Evolutionary conservation across 2,888 invertebrate genomes (phyloP).

Genomic region (Brachylomia viminalis): DNA sequence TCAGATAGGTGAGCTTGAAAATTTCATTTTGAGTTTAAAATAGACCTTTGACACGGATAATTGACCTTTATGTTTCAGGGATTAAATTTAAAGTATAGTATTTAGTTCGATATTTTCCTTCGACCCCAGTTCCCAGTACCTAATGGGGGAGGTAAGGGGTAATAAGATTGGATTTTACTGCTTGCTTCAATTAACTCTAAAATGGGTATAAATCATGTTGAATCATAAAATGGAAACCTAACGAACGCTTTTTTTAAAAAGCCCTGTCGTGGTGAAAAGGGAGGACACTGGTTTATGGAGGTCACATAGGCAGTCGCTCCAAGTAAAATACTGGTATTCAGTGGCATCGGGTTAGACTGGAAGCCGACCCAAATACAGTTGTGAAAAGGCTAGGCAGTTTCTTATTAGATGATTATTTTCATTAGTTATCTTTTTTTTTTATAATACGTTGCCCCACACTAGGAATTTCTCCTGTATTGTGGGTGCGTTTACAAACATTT

Average conservation of each 20-base stretch:
- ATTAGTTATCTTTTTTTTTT: neutral
- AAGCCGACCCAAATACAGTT: neutral
- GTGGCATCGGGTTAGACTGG: neutral
- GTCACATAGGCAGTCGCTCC: too few relatives aligned
- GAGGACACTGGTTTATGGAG: neutral
- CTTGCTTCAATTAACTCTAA: too few relatives aligned
- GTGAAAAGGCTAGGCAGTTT: too few relatives aligned
- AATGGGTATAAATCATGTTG: too few relatives aligned
- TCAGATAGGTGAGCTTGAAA: constrained; percentile 22
- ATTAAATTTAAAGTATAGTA: neutral
- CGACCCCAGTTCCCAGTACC: neutral
- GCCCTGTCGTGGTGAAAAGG: too few relatives aligned
- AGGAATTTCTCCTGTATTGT: too few relatives aligned
- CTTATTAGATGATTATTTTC: neutral
- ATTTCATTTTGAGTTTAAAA: constrained; percentile 26
- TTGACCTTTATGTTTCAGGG: neutral
- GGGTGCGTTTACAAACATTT: too few relatives aligned
- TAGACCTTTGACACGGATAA: constrained; percentile 13
- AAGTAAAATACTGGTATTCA: neutral
- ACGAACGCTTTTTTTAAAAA: too few relatives aligned
- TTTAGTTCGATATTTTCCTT: neutral
- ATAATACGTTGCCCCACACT: too few relatives aligned
- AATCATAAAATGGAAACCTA: too few relatives aligned
- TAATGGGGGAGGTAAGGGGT: too few relatives aligned
- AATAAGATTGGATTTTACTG: too few relatives aligned